Percentiles rank a stretch among this genome's conserved stretches.
phyloP scores from a whole-genome alignment of 2,797 vertebrate genomes.

The Thalassophryne amazonica region DNA sequence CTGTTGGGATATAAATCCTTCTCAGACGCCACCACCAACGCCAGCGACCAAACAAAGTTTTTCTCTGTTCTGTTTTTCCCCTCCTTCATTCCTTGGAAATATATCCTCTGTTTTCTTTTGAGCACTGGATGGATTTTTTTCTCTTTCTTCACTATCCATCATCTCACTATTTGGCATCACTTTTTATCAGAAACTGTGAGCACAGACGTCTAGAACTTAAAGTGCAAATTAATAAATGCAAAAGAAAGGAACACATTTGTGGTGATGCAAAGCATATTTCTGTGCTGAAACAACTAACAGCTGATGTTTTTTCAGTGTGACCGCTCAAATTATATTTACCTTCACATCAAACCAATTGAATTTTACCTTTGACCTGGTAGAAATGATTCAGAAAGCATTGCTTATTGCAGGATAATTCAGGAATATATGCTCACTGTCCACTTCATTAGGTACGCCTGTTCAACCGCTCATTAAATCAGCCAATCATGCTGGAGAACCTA shows the following conservation, averaged over 20 bases:
- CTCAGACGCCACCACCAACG: slow-evolving; percentile 21
- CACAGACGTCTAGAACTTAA: neutral
- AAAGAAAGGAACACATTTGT: too few species aligned
- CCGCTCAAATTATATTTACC: neutral
- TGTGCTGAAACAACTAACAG: neutral
- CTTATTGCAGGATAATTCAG: neutral
- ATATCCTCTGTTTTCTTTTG: neutral
- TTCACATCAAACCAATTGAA: neutral
- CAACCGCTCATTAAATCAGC: too few species aligned
- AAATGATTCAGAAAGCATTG: neutral
- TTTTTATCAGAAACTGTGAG: slow-evolving; percentile 1
- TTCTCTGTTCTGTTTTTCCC: neutral
- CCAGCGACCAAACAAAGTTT: slow-evolving; percentile 45
- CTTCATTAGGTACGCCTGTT: too few species aligned
- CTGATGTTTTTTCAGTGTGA: neutral
- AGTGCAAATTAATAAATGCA: too few species aligned
- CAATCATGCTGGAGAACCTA: too few species aligned
- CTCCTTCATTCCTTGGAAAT: slow-evolving; percentile 26
- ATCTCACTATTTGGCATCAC: neutral
- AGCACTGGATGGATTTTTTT: slow-evolving; percentile 3
- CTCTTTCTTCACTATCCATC: neutral
- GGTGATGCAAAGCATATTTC: slow-evolving; percentile 22
- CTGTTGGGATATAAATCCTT: slow-evolving; percentile 57
- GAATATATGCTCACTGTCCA: neutral
- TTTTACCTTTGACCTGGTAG: neutral